A percentile compares a stretch with the other conserved stretches of the same genome.
Evolutionary conservation across 2,113 vertebrate genomes (phyloP).

Genomic region (Corythornis vintsioides): DNA sequence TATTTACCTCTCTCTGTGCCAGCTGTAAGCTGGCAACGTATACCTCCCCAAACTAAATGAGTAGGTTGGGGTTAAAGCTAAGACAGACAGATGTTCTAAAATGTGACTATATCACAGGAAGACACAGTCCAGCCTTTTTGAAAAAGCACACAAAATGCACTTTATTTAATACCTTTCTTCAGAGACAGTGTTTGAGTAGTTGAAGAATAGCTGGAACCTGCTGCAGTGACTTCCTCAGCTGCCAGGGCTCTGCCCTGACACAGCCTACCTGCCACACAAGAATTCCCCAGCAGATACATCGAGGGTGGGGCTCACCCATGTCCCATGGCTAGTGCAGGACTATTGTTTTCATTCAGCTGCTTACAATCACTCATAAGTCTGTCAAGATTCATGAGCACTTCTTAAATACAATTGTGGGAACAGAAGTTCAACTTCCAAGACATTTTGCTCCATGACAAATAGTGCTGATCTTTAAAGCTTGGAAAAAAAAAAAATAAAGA

Average conservation of each 20-base stretch:
- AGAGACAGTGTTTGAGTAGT: neutral
- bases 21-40: neutral
- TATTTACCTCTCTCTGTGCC: neutral
- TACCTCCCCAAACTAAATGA: neutral
- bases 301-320: neutral
- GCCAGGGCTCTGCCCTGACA: neutral
- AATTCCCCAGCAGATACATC: neutral
- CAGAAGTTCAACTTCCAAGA: slow-evolving; percentile 51
- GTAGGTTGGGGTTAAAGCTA: neutral
- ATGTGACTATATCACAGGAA: neutral
- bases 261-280: neutral
- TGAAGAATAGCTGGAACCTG: neutral
- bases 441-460: slow-evolving; percentile 40
- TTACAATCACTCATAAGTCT: slow-evolving; percentile 62
- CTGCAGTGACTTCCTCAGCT: neutral
- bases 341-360: slow-evolving; percentile 53
- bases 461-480: slow-evolving; percentile 41
- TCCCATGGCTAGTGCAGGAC: neutral
- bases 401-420: slow-evolving; percentile 66
- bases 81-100: neutral
- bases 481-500: neutral
- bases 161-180: neutral
- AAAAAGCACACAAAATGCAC: neutral
- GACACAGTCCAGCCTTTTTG: neutral
- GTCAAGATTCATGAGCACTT: slow-evolving; percentile 54